Evolutionary conservation across 2,888 invertebrate species (phyloP).

Genomic region (Scaptodrosophila latifasciaeformis): DNA sequence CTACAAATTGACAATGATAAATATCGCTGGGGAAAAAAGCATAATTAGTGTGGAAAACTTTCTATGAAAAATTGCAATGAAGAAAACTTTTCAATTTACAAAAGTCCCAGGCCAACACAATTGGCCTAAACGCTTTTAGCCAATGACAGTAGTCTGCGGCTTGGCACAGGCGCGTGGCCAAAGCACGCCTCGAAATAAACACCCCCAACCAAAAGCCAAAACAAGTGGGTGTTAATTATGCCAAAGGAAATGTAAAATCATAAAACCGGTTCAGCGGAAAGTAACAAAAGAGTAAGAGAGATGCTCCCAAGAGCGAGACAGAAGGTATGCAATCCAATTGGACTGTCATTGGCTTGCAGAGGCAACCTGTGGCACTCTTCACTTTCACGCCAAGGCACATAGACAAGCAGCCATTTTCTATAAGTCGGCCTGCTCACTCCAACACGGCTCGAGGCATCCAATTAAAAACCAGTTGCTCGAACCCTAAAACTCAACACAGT

Average conservation of each 20-base stretch:
- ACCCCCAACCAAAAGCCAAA: slow-evolving; percentile 17
- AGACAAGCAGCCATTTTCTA: slow-evolving; percentile 37
- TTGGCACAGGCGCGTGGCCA: background rate
- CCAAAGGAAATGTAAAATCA: too few relatives aligned
- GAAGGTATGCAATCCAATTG: slow-evolving; percentile 44
- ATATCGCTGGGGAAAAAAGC: slow-evolving; percentile 5
- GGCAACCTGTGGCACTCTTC: slow-evolving; percentile 10
- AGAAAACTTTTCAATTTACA: background rate
- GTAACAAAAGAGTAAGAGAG: too few relatives aligned
- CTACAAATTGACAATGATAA: slow-evolving; percentile 31
- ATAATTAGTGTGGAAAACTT: background rate
- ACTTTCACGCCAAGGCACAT: background rate
- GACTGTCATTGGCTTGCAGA: slow-evolving; percentile 23
- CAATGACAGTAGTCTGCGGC: background rate
- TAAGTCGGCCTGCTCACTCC: slow-evolving; percentile 14
- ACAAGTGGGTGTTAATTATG: slow-evolving; percentile 43
- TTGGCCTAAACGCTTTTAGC: background rate
- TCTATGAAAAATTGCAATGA: slow-evolving; percentile 1
- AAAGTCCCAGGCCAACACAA: background rate
- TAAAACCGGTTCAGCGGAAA: slow-evolving; percentile 43
- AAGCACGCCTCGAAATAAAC: slow-evolving; percentile 9
- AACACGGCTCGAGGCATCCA: background rate
- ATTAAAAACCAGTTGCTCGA: slow-evolving; percentile 14
- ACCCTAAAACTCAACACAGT: slow-evolving; percentile 29
- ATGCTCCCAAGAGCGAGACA: too few relatives aligned